These are phyloP conservation scores for Sipunculus nudus DNA, from an alignment of 2,888 invertebrate genomes.

Conservation along the genomic window DNA sequence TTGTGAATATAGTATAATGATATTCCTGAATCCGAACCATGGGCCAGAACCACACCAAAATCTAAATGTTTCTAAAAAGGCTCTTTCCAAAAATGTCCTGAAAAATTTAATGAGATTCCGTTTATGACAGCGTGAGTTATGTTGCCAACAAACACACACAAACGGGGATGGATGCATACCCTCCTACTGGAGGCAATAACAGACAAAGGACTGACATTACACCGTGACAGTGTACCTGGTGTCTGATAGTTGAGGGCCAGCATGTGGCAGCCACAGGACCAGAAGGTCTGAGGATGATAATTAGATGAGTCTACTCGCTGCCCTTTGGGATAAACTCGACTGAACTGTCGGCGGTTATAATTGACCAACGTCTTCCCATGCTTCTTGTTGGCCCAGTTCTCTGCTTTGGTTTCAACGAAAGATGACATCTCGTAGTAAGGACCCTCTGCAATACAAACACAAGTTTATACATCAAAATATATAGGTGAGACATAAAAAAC, in stretches of 20 bases:
- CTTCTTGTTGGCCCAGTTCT: constrained; percentile 79
- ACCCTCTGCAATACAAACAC: no score
- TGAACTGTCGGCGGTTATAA: constrained; percentile 75
- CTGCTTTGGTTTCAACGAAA: constrained; percentile 95
- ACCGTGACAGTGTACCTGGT: constrained; percentile 69
- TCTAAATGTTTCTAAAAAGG: background rate
- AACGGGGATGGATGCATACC: no score
- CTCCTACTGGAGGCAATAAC: no score
- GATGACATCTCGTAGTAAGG: constrained; percentile 94
- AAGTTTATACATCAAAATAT: no score
- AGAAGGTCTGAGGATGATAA: constrained; percentile 92
- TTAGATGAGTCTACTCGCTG: constrained; percentile 96
- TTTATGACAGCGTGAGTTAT: no score
- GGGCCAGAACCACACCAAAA: no score
- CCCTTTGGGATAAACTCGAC: constrained; percentile 86
- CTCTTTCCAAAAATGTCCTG: background rate
- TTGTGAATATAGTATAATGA: no score
- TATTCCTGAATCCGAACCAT: no score
- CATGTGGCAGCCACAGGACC: constrained; percentile 97
- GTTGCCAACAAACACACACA: no score
- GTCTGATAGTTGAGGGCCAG: constrained; percentile 98
- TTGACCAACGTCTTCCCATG: constrained; percentile 36
- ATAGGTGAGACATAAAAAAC: no score
- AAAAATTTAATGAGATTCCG: no score
- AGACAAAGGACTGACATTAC: no score